A percentile compares a stretch with the other conserved stretches of the same genome.
These are phyloP conservation scores for Rissa tridactyla DNA, from an alignment of 2,113 vertebrate species.

Conservation along the genomic window DNA sequence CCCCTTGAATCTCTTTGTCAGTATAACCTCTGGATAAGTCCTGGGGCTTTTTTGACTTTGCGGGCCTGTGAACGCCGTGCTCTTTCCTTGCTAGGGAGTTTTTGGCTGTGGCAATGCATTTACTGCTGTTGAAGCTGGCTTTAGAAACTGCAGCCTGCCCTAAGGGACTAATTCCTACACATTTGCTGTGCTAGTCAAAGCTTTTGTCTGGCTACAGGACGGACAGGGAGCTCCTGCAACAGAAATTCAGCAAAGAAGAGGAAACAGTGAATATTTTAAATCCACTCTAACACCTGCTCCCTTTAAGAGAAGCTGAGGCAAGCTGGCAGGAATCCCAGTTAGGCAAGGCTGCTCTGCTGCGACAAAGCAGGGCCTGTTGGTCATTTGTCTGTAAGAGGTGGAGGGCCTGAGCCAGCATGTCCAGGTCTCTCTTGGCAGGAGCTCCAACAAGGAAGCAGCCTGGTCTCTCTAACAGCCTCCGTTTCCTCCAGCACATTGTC, in stretches of 20 bases:
- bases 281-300: neutral
- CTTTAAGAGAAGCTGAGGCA: neutral
- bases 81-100: neutral
- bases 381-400: neutral
- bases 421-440: neutral
- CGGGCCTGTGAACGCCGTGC: neutral
- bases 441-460: neutral
- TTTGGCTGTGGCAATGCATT: neutral
- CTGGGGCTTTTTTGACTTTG: neutral
- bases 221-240: neutral
- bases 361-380: neutral
- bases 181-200: slow-evolving; percentile 7
- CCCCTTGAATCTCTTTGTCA: neutral
- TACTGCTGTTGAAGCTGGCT: neutral
- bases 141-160: neutral
- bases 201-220: neutral
- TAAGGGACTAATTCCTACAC: slow-evolving; percentile 2
- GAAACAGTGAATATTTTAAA: neutral
- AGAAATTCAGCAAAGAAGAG: neutral
- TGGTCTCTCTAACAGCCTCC: neutral
- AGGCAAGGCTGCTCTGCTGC: neutral
- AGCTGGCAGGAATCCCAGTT: neutral
- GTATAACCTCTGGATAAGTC: neutral
- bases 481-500: neutral
- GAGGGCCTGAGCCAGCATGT: neutral